Percentiles rank a stretch among this genome's conserved stretches.
Evolutionary conservation across 2,113 vertebrate genomes (phyloP).

Genomic region (Alexandromys fortis): DNA sequence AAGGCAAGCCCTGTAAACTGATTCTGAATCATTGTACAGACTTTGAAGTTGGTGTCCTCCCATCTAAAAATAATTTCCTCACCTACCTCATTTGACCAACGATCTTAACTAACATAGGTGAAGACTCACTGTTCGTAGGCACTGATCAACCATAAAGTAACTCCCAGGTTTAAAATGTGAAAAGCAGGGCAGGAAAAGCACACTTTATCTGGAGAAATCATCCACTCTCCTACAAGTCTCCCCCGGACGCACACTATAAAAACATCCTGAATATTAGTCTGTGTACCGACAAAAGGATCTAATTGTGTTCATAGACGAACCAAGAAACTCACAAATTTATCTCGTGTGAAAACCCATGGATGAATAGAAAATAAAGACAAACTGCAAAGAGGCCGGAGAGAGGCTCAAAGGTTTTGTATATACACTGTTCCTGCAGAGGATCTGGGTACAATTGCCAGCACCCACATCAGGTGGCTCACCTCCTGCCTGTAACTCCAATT

Average conservation of each 20-base stretch:
- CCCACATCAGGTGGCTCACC: neutral
- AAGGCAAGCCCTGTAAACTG: neutral
- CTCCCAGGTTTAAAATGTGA: neutral
- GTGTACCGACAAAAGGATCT: neutral
- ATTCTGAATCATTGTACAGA: neutral
- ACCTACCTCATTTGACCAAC: constrained; percentile 3
- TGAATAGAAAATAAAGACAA: neutral
- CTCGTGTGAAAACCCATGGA: constrained; percentile 1
- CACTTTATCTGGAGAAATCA: neutral
- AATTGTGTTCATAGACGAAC: neutral
- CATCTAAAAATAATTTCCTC: neutral
- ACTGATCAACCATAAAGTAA: constrained; percentile 36
- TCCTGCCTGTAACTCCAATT: neutral
- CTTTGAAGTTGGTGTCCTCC: neutral
- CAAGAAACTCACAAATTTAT: neutral
- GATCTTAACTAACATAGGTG: neutral
- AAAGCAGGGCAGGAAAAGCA: neutral
- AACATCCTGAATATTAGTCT: neutral
- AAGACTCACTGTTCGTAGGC: neutral
- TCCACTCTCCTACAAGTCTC: neutral
- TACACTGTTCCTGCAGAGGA: neutral
- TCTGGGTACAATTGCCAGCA: neutral
- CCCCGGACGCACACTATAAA: neutral
- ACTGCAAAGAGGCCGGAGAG: neutral
- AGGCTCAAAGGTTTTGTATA: neutral